Evolutionary conservation across 2,797 vertebrate genomes (phyloP), one percentile per base, ranked within the genome.

Genomic region (Echeneis naucrates): DNA sequence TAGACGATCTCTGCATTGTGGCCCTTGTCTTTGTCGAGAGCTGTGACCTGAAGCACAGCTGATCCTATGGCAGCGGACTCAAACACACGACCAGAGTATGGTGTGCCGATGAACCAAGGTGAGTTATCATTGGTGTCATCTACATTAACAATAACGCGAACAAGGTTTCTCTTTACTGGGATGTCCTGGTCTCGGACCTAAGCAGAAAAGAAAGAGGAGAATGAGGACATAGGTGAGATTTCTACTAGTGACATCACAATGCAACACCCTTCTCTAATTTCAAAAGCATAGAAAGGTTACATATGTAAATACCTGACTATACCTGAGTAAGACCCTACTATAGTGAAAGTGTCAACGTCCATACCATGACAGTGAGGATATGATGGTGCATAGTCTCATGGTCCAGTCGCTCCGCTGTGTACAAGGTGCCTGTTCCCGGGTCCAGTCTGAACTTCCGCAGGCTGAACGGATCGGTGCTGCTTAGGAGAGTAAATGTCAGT

Each of bases 101-200:
- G 95, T 6, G 95, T 87, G 67, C 96, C 96, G 12, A 97, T 96
- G 81, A 99, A 99, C 96, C 97, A 98, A 0, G 98, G 98, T 0
- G 96, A 94, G 0, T 99, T 99, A 91, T 99, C 98, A 4, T 99
- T 99, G 1, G 96, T 94, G 89, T 99, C 98, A 0, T 94, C 97
- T 78, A 99, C 97, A 0, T 96, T 95, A 45, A 99, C 70, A 9
- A 97, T 72, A 5, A 99, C 89, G 23, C 97, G 95, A 12, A 97
- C 97, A 4, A 97, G 97, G 93, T 97, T 99, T 77, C 98, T 95
- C 86, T 98, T 98, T 1, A 99, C 96, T 16, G 98, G 97, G 51
- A 99, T 98, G 87, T 99, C 98, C 74, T 99, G 98, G 90, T 99
- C 98, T 69, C 98, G 95, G 9, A 99, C 98, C 98, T 99, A 67